Evolutionary conservation across 2,888 invertebrate species (phyloP).

Genomic region (Octonoba sinensis): DNA sequence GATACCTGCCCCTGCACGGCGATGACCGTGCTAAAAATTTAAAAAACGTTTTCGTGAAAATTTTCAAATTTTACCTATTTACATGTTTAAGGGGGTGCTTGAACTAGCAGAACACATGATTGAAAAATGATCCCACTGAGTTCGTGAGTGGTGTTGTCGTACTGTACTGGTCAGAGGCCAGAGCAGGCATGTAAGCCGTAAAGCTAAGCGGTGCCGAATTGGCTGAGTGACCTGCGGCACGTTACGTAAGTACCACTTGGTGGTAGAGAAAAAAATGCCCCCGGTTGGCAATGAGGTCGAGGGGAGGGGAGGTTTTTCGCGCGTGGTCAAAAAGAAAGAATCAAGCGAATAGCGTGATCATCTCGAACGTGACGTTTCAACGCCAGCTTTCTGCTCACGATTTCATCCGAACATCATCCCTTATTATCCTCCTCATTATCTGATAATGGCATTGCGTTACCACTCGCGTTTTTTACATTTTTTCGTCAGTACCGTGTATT

Average conservation of each 20-base stretch:
- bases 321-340: conserved; percentile 19
- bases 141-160: too few relatives aligned
- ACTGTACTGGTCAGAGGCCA: too few relatives aligned
- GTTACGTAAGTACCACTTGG: conserved; percentile 33
- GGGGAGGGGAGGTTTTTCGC: not conserved
- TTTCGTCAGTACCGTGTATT: conserved; percentile 50
- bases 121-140: too few relatives aligned
- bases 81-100: too few relatives aligned
- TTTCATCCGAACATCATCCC: conserved; percentile 45
- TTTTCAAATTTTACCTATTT: too few relatives aligned
- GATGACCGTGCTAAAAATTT: too few relatives aligned
- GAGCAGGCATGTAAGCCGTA: too few relatives aligned
- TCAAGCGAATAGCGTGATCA: conserved; percentile 56
- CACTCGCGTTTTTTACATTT: conserved; percentile 59
- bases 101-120: too few relatives aligned
- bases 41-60: too few relatives aligned
- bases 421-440: conserved; percentile 58
- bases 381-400: conserved; percentile 53
- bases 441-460: conserved; percentile 59
- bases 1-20: too few relatives aligned
- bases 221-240: conserved; percentile 13
- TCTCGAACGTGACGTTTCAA: conserved; percentile 53
- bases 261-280: not conserved
- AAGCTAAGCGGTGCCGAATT: conserved; percentile 13
- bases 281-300: not conserved